phyloP scores from a whole-genome alignment of 2,888 invertebrate genomes.

The Hirtodrosophila histrioides region DNA sequence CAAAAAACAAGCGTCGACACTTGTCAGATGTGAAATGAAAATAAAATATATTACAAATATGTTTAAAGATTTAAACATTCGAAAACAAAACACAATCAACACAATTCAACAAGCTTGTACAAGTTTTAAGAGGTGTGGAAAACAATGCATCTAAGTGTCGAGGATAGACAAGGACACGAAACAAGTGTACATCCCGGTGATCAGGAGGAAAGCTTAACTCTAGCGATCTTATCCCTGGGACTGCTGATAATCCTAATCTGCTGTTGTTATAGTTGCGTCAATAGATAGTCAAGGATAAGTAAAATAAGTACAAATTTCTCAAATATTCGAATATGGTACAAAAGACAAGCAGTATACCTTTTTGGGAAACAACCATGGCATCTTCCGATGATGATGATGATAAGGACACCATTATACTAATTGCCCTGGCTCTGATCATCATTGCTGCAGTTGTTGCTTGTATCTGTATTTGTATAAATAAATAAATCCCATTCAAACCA shows the following conservation, averaged over 20 bases:
- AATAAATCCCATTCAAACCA: neutral
- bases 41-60: neutral
- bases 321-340: no score
- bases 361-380: no score
- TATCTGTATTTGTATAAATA: conserved; percentile 4
- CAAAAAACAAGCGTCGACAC: conserved; percentile 11
- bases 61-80: neutral
- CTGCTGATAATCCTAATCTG: conserved; percentile 28
- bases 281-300: conserved; percentile 5
- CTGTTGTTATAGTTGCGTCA: conserved; percentile 36
- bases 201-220: conserved; percentile 5
- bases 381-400: no score
- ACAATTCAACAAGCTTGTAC: neutral
- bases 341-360: no score
- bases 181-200: conserved; percentile 17
- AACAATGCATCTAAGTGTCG: neutral
- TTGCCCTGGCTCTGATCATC: neutral
- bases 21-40: conserved; percentile 16
- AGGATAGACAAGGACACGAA: neutral
- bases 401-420: neutral
- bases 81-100: neutral
- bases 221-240: conserved; percentile 22
- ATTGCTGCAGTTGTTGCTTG: neutral
- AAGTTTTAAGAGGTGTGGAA: no score
- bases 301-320: no score